Conservation (phyloP, 2,113 vertebrate species). For the Crotalus viridis region DNA sequence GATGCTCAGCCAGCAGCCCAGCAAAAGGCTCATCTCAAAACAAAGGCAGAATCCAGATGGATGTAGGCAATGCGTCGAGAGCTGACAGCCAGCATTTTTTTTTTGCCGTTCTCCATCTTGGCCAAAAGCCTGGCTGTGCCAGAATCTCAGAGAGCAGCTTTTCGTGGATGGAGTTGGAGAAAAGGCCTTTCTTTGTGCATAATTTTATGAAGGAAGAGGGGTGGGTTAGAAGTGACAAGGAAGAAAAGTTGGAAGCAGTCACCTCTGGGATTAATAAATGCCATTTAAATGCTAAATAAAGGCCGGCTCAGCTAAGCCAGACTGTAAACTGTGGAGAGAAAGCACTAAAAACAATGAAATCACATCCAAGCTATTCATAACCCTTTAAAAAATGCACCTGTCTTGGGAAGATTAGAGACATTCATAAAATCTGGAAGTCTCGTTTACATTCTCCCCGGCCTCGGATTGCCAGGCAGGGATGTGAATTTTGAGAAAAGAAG, state of each 20-base stretch:
- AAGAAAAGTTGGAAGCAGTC: not conserved
- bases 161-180: not conserved
- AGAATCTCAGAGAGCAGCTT: not conserved
- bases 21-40: not conserved
- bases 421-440: too few species aligned
- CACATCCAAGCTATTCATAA: not conserved
- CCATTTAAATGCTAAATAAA: conserved; percentile 2
- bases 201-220: not conserved
- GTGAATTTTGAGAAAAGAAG: not conserved
- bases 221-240: not conserved
- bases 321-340: not conserved
- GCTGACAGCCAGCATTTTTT: not conserved
- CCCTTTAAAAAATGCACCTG: not conserved
- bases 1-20: not conserved
- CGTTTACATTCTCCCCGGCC: not conserved
- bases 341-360: not conserved
- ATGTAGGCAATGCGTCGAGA: not conserved
- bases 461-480: not conserved
- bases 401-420: not conserved
- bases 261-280: not conserved
- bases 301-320: not conserved
- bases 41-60: not conserved
- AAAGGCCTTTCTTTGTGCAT: not conserved
- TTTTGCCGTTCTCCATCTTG: not conserved
- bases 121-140: not conserved